These are phyloP conservation scores for Atlantisia rogersi DNA, from an alignment of 2,113 vertebrate genomes.

Conservation along the genomic window DNA sequence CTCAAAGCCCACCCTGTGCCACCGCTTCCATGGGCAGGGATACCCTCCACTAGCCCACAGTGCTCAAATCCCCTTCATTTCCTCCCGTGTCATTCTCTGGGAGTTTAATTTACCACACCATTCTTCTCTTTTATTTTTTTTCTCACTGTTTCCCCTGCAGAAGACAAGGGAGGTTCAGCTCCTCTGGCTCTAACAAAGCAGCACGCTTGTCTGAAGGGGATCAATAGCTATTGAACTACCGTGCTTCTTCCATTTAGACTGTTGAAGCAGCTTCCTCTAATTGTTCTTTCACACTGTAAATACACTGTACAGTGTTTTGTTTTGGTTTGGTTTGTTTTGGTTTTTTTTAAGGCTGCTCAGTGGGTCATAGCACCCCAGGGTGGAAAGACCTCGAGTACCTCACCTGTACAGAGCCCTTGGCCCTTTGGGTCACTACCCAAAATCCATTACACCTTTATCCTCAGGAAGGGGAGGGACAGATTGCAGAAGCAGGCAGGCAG, in stretches of 20 bases:
- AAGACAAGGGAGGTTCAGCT: not conserved
- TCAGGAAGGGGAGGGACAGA: not conserved
- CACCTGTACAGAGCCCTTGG: not conserved
- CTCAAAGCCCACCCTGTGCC: too few species aligned
- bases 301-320: rapidly evolving
- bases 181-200: not conserved
- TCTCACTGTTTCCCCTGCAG: not conserved
- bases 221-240: not conserved
- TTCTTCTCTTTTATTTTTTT: not conserved
- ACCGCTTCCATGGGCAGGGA: too few species aligned
- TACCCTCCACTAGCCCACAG: too few species aligned
- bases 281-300: conserved; percentile 29
- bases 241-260: not conserved
- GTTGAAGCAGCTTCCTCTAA: not conserved
- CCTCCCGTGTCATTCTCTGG: not conserved
- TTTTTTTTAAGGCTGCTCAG: not conserved
- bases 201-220: not conserved
- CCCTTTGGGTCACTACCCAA: not conserved
- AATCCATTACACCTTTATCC: not conserved
- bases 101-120: not conserved
- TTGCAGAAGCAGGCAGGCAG: rapidly evolving
- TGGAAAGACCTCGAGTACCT: not conserved
- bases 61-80: not conserved
- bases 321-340: not conserved
- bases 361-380: not conserved